Percentiles rank a stretch among this genome's conserved stretches.
These are phyloP conservation scores for Pseudonaja textilis DNA, from an alignment of 2,113 vertebrate genomes.

Conservation along the genomic window DNA sequence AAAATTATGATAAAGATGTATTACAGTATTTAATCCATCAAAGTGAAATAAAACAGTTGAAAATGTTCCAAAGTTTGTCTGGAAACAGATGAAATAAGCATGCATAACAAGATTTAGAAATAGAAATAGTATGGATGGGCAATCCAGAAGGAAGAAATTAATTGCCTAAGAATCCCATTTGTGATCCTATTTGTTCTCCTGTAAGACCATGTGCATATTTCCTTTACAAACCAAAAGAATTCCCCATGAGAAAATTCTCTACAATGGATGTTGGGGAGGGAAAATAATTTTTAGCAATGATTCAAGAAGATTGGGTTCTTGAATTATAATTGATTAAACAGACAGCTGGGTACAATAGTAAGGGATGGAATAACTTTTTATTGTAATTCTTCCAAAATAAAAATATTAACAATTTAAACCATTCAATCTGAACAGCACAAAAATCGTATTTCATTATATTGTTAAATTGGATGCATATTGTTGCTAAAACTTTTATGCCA, in stretches of 20 bases:
- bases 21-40: neutral
- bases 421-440: neutral
- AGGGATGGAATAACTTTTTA: neutral
- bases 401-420: neutral
- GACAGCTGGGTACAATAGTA: neutral
- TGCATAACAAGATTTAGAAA: neutral
- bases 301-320: neutral
- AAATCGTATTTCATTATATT: neutral
- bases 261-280: neutral
- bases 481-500: conserved; percentile 4
- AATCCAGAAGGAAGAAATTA: neutral
- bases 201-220: neutral
- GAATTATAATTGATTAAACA: neutral
- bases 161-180: neutral
- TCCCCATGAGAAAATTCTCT: neutral
- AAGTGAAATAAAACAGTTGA: neutral
- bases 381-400: neutral
- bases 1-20: neutral
- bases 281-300: neutral
- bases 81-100: neutral
- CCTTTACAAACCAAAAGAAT: neutral
- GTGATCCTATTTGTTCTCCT: neutral
- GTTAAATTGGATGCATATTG: neutral
- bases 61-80: neutral
- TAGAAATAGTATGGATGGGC: neutral